Percentiles rank a stretch among this genome's conserved stretches.
Evolutionary conservation across 1,140 invertebrate genomes (phyloP).

Genomic region (Bombus pascuorum): DNA sequence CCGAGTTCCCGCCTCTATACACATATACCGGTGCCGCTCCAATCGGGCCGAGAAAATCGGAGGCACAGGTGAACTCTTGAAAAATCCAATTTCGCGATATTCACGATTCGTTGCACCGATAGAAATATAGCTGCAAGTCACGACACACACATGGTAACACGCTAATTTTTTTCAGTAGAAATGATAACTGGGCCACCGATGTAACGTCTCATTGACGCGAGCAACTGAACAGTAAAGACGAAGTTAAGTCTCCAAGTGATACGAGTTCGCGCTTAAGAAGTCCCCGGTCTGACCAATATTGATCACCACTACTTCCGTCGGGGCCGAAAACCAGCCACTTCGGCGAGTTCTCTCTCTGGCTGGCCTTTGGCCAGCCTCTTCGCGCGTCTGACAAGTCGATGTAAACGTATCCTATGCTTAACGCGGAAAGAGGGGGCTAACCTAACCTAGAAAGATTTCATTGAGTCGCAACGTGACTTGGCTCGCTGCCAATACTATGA

Average conservation of each 20-base stretch:
- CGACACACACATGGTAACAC: not conserved
- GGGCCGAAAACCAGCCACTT: constrained; percentile 58
- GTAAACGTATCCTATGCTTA: constrained; percentile 78
- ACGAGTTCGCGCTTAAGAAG: constrained; percentile 45
- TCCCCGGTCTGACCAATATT: constrained; percentile 71
- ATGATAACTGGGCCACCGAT: not conserved
- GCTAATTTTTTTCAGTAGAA: not conserved
- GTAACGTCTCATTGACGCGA: constrained; percentile 2
- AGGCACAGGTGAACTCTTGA: not conserved
- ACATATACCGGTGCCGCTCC: not conserved
- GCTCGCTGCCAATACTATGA: constrained; percentile 79
- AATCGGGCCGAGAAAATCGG: not conserved
- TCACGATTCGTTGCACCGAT: not conserved
- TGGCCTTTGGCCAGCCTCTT: constrained; percentile 69
- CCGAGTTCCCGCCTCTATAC: not conserved
- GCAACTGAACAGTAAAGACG: constrained; percentile 17
- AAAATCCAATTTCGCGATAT: constrained; percentile 25
- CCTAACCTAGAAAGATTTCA: constrained; percentile 82
- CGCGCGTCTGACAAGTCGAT: constrained; percentile 66
- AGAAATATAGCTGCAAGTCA: not conserved
- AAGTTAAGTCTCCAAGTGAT: constrained; percentile 29
- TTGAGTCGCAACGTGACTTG: constrained; percentile 79
- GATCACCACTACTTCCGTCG: constrained; percentile 73
- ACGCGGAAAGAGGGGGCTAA: constrained; percentile 75
- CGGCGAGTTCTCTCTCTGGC: constrained; percentile 59